phyloP scores from a whole-genome alignment of 35 echinoderm and acorn worm species.

The Strongylocentrotus purpuratus region DNA sequence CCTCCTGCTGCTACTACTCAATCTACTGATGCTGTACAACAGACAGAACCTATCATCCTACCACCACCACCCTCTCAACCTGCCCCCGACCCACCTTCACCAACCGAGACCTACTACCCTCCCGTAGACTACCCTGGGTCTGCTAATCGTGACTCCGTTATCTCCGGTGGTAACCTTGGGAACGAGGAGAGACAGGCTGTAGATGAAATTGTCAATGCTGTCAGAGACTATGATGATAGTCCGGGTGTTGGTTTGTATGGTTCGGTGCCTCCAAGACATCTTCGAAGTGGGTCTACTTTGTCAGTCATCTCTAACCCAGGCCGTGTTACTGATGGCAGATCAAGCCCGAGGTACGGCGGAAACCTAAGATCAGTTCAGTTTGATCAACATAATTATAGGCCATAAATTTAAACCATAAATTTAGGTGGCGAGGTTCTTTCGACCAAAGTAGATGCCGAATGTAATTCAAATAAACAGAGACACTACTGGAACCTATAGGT shows the following conservation, averaged over 20 bases:
- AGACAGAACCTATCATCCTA: neutral
- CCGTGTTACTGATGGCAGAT: neutral
- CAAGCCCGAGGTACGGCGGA: constrained; percentile 14
- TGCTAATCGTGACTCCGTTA: neutral
- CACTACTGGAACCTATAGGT: too few relatives aligned
- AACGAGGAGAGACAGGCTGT: constrained; percentile 8
- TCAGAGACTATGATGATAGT: neutral
- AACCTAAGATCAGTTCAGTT: constrained; percentile 30
- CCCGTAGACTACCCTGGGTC: constrained; percentile 14
- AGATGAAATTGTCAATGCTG: neutral
- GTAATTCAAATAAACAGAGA: too few relatives aligned
- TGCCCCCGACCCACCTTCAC: neutral
- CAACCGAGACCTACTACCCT: constrained; percentile 6
- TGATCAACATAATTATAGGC: neutral
- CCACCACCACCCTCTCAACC: neutral
- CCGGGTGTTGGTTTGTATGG: neutral
- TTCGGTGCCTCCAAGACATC: neutral
- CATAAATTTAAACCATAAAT: too few relatives aligned
- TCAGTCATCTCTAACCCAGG: constrained; percentile 28
- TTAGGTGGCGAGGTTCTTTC: too few relatives aligned
- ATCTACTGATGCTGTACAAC: neutral
- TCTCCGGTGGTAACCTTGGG: neutral
- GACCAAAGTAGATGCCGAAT: too few relatives aligned
- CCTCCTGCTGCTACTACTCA: neutral
- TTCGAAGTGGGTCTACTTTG: neutral